phyloP scores from a whole-genome alignment of 2,113 vertebrate species.

The Xiphophorus hellerii region DNA sequence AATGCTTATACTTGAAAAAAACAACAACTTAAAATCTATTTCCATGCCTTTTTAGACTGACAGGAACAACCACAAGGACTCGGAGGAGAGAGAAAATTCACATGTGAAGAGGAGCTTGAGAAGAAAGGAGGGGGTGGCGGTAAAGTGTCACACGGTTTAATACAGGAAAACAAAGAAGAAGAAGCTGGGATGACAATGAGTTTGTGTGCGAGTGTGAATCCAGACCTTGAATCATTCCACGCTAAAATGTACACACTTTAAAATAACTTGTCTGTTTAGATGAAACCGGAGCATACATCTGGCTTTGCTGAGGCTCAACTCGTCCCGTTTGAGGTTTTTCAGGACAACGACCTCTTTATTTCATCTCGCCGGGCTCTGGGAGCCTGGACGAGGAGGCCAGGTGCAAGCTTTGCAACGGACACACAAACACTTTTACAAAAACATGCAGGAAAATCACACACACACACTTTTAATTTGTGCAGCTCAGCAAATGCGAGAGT shows the following conservation, averaged over 20 bases:
- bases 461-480: conserved; percentile 20
- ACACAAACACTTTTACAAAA: conserved; percentile 14
- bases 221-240: conserved; percentile 64
- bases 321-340: conserved; percentile 16
- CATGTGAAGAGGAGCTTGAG: conserved; percentile 8
- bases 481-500: conserved; percentile 19
- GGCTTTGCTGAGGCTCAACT: background rate
- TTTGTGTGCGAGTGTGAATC: background rate
- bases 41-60: background rate
- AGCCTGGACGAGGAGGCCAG: conserved; percentile 56
- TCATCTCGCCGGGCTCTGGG: conserved; percentile 49
- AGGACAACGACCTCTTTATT: conserved; percentile 69
- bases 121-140: background rate
- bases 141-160: conserved; percentile 14
- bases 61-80: conserved; percentile 11
- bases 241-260: conserved; percentile 21
- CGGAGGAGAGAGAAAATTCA: background rate
- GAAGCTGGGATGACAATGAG: background rate
- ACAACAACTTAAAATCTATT: conserved; percentile 8
- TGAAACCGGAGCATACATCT: conserved; percentile 7
- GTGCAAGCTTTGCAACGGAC: conserved; percentile 55
- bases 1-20: background rate
- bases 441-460: conserved; percentile 5
- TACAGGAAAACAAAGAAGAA: conserved; percentile 11
- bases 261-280: conserved; percentile 26